Conservation (phyloP, 2,797 vertebrate species). For the Gambelia wislizenii region DNA sequence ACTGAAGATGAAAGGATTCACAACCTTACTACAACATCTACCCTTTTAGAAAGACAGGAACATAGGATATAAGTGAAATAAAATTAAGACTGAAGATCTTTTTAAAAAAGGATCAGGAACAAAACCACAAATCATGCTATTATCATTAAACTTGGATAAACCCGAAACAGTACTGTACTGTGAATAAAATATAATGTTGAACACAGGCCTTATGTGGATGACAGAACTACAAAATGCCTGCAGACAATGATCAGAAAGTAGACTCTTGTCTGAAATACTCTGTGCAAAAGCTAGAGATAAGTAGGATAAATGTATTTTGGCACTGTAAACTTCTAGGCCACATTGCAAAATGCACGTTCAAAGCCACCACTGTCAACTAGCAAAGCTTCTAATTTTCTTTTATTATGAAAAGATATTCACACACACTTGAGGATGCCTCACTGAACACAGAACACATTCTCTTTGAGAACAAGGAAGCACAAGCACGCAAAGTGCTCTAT, state of each 20-base stretch:
- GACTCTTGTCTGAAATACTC: background rate
- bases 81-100: background rate
- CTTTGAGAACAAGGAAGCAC: background rate
- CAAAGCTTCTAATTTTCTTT: background rate
- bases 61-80: background rate
- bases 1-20: background rate
- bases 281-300: background rate
- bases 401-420: background rate
- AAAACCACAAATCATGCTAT: background rate
- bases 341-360: background rate
- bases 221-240: background rate
- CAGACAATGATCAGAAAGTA: background rate
- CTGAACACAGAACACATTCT: background rate
- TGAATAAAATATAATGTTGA: background rate
- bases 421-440: background rate
- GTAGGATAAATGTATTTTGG: background rate
- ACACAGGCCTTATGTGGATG: background rate
- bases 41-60: background rate
- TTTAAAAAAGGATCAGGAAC: background rate
- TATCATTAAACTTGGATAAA: background rate
- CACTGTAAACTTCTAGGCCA: background rate
- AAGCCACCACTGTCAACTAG: background rate
- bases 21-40: background rate
- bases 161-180: background rate
- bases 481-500: background rate